phyloP scores from a whole-genome alignment of 2,797 vertebrate species.

The Chromis chromis region DNA sequence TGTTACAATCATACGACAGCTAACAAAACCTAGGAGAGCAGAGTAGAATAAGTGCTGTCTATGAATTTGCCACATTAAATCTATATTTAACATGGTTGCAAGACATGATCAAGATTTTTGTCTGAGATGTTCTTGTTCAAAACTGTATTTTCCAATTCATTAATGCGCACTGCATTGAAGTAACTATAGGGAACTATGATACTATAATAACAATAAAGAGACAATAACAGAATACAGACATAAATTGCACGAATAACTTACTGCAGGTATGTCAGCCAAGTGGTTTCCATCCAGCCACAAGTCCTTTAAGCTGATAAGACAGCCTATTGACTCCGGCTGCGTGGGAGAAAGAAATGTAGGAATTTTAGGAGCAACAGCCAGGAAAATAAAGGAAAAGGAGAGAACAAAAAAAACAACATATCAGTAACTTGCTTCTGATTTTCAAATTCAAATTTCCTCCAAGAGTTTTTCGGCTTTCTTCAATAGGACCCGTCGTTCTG shows the following conservation, averaged over 20 bases:
- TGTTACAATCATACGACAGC: neutral
- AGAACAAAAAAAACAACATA: slow-evolving; percentile 8
- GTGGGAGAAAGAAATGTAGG: slow-evolving; percentile 66
- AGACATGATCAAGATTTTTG: neutral
- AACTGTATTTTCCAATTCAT: neutral
- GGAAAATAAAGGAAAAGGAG: slow-evolving; percentile 33
- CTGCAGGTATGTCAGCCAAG: slow-evolving; percentile 92
- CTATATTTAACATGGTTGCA: neutral
- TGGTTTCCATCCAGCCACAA: slow-evolving; percentile 99
- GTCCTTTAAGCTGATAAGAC: slow-evolving; percentile 95
- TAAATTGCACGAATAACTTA: slow-evolving; percentile 73
- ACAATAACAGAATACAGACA: slow-evolving; percentile 13
- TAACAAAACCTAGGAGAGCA: neutral
- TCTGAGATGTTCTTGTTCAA: too few relatives aligned
- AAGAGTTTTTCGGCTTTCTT: neutral
- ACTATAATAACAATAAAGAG: neutral
- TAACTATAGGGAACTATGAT: neutral
- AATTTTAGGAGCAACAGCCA: slow-evolving; percentile 29
- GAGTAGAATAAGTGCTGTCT: neutral
- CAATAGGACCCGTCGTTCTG: neutral
- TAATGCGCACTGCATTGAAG: too few relatives aligned
- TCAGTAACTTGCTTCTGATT: slow-evolving; percentile 12
- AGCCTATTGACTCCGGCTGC: slow-evolving; percentile 96
- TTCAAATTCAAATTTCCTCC: neutral
- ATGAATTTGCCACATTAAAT: neutral